Conservation (phyloP, 2,113 vertebrate genomes). For the Platycercus adscitus region DNA sequence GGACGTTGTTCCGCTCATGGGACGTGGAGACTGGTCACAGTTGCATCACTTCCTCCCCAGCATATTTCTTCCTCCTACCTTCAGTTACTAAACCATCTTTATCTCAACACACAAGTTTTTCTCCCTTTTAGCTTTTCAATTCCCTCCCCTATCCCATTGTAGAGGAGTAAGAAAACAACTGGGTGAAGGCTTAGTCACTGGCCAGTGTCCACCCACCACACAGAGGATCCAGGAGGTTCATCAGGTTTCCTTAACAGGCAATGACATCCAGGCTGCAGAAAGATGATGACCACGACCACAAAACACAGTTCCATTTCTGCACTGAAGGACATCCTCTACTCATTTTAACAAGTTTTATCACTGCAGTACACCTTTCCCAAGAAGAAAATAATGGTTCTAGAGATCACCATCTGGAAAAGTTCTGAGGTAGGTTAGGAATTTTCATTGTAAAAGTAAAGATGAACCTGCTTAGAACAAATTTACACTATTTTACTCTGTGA, state of each 20-base stretch:
- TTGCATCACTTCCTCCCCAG: background rate
- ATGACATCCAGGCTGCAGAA: background rate
- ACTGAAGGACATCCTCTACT: background rate
- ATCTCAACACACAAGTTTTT: background rate
- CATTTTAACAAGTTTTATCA: background rate
- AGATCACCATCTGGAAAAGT: background rate
- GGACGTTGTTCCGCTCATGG: background rate
- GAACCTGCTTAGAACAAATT: background rate
- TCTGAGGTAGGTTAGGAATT: background rate
- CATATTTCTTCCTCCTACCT: background rate
- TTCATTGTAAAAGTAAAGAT: background rate
- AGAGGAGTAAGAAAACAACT: background rate
- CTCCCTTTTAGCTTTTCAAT: background rate
- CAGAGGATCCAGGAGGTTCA: background rate
- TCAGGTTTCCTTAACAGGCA: background rate
- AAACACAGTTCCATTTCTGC: background rate
- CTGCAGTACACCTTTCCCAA: background rate
- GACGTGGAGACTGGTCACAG: background rate
- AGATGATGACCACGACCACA: background rate
- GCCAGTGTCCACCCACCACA: background rate
- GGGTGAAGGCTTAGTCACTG: background rate
- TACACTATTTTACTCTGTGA: background rate
- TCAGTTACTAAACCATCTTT: background rate
- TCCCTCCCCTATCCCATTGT: rapidly evolving
- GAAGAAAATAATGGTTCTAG: background rate